These are phyloP conservation scores for Cyprinodon diabolis DNA, from an alignment of 2,797 vertebrate species.

Conservation along the genomic window DNA sequence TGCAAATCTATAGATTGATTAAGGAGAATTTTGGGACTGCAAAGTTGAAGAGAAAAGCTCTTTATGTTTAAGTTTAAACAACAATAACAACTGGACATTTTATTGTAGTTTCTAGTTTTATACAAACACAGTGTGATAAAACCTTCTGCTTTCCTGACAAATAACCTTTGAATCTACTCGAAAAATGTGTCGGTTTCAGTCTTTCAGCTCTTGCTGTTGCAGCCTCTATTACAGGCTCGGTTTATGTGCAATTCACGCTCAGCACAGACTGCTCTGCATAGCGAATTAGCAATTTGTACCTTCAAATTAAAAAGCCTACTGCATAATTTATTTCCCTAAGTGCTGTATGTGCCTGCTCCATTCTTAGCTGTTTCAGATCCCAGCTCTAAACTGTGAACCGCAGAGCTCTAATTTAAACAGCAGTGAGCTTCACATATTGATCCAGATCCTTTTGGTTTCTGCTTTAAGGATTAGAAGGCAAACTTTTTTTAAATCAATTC, in stretches of 20 bases:
- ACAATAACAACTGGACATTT: not conserved
- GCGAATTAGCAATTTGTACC: slow-evolving; percentile 7
- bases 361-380: not conserved
- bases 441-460: not conserved
- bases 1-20: not conserved
- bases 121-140: not conserved
- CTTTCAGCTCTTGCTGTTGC: slow-evolving; percentile 1
- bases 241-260: not conserved
- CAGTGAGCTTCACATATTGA: not conserved
- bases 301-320: not conserved
- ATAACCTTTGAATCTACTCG: not conserved
- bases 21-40: not conserved
- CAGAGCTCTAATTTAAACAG: not conserved
- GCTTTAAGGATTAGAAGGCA: not conserved
- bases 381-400: not conserved
- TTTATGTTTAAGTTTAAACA: not conserved
- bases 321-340: not conserved
- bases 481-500: not conserved
- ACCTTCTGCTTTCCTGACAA: not conserved
- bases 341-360: not conserved
- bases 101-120: not conserved
- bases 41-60: not conserved
- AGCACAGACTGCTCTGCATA: slow-evolving; percentile 2
- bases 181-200: no score
- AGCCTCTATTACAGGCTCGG: not conserved